Evolutionary conservation across 2,113 vertebrate genomes (phyloP), one percentile per base, ranked within the genome.

Genomic region (Euleptes europaea): DNA sequence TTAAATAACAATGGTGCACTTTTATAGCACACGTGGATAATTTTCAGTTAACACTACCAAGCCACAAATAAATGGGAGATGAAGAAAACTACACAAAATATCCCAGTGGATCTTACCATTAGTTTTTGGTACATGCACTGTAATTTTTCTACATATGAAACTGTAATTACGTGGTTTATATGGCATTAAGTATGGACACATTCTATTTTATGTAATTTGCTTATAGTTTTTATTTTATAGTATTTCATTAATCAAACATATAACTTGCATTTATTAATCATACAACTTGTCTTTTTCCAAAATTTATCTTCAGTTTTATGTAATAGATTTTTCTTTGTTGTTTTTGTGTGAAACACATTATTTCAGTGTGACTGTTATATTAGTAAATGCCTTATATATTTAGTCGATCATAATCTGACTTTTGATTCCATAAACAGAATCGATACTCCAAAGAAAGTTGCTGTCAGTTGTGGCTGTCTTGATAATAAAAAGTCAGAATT

Each of bases 191-290:
- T 1, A 17, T 60, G 57, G 2, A 63, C 1, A 76, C 49, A 60
- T 90, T 90, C 51, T 80, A 85, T 1, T n/a, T 28, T 66, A 84
- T 85, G 78, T 21, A 85, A 63, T 44, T 44, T n/a, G 28, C 13
- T 74, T 38, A 65, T 26, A 81, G 47, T 23, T 88, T n/a, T 33
- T 54, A 0, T 42, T 81, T 49, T 78, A 74, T 57, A 84, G 23
- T 47, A 23, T 38, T 63, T 78, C 84, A 67, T 73, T 7, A 1
- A 78, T 11, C 5, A 49, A 67, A 12, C 10, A 17, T 19, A 69
- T 31, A 51, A 51, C 9, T 33, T 35, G 49, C 13, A 35, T 82
- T 42, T n/a, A 87, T 40, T 40, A 78, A 84, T 54, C 1, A 0
- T 60, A 72, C 71, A 79, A 26, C 9, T 1, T 76, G 78, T 63